Conservation (phyloP, 2,797 vertebrate species). For the Pterois miles region DNA sequence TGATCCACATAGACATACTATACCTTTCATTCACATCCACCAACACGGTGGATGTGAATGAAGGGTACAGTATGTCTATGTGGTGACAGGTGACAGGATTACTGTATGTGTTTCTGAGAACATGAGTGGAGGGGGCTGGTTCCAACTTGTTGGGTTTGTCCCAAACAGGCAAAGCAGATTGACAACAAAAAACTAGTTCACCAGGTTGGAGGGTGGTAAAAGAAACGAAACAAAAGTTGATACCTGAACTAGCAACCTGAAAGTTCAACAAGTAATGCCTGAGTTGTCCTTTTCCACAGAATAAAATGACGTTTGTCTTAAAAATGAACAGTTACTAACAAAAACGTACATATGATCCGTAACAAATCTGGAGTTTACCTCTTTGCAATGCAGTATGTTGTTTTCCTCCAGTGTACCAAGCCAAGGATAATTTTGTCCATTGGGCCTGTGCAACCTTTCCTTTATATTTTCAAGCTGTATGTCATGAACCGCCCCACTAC, state of each 20-base stretch:
- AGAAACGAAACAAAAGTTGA: neutral
- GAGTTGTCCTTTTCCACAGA: neutral
- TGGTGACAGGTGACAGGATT: neutral
- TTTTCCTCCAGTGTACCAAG: neutral
- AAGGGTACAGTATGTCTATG: too few species aligned
- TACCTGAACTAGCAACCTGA: neutral
- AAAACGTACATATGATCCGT: neutral
- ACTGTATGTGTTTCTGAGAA: neutral
- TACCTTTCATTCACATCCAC: neutral
- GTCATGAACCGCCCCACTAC: accelerated
- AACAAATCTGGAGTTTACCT: too few species aligned
- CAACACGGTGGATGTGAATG: too few species aligned
- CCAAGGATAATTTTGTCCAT: neutral
- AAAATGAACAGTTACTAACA: neutral
- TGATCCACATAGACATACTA: neutral
- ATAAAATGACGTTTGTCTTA: neutral
- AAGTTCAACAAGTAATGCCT: neutral
- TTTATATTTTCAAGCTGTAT: neutral
- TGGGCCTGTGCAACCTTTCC: conserved; percentile 1
- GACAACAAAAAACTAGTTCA: neutral
- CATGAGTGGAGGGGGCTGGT: neutral
- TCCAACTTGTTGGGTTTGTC: neutral
- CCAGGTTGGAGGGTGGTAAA: neutral
- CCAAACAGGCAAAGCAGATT: neutral
- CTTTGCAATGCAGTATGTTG: neutral